A percentile compares a stretch with the other conserved stretches of the same genome.
Conservation (phyloP, 37 sponge, comb jelly and placozoan genomes). For the Oscarella lobularis region DNA sequence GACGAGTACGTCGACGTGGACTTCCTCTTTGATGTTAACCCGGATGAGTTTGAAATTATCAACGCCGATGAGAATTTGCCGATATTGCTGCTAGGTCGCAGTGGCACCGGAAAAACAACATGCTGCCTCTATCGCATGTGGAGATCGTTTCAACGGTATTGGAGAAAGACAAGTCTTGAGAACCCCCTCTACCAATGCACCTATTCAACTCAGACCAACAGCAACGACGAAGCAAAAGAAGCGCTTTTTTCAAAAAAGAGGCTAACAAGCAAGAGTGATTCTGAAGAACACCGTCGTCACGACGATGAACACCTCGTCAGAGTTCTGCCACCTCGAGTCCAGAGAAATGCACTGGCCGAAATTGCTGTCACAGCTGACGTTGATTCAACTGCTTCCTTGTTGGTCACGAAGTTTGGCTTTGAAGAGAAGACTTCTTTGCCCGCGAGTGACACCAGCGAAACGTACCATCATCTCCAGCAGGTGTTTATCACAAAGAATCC, state of each 20-base stretch:
- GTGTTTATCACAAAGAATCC: conserved; percentile 71
- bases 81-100: conserved; percentile 55
- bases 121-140: conserved; percentile 64
- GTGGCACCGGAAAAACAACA: conserved; percentile 82
- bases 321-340: background rate
- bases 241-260: too few species aligned
- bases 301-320: background rate
- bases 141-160: conserved; percentile 43
- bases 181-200: background rate
- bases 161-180: conserved; percentile 15
- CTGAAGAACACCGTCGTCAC: background rate
- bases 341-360: background rate
- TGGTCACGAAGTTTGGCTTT: background rate
- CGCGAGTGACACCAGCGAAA: background rate
- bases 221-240: background rate
- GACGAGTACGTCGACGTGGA: background rate
- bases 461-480: conserved; percentile 50
- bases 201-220: background rate
- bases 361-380: background rate
- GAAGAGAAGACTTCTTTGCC: background rate
- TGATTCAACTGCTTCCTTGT: too few species aligned
- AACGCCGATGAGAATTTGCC: conserved; percentile 11
- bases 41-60: conserved; percentile 59
- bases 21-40: conserved; percentile 51
- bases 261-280: background rate